Evolutionary conservation across 2,113 vertebrate species (phyloP), one percentile per base, ranked within the genome.

Genomic region (Chaetodon auriga): DNA sequence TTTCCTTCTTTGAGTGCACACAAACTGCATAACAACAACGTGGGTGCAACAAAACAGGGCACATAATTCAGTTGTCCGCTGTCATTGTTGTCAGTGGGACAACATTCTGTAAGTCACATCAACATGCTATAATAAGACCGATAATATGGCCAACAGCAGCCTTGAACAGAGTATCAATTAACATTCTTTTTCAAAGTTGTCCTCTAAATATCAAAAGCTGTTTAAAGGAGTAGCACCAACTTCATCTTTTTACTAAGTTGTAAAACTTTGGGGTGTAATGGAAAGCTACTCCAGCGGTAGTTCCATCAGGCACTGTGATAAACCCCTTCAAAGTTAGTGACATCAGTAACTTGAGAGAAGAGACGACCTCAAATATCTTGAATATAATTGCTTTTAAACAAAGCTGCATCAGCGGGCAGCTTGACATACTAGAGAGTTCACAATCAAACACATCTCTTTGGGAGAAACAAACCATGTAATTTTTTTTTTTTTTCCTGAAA

Each of bases 241-340:
- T 84, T 79, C 38, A 80, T 81, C 5, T 55, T 43, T 66, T 65
- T 46, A 84, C 54, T 62, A 80, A 66, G 49, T 49, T 74, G 54
- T 70, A 77, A 82, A 90, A 86, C 68, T 72, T 61, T 69, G 70
- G 84, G 89, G 62, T 84, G 63, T 83, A 35, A 75, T 78, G 78
- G 81, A 87, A 88, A 68, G 53, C 82, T 80, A 86, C 83, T 48
- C 11, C 23, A 60, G 75, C 11, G 12, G 69, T 70, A 87, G 86
- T 68, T 86, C 81, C 83, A 79, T 75, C 63, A 95, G 94, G 94
- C 95, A 95, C 94, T 91, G 85, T 82, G 76, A 83, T 83, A 68
- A 65, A 84, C 62, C 55, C 76, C 63, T 30, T 81, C 10, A 48
- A 74, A 83, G 74, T 74, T 54, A 38, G 78, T 64, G 81, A 85